Evolutionary conservation across 2,888 invertebrate species (phyloP).

Genomic region (Fragum whitleyi): DNA sequence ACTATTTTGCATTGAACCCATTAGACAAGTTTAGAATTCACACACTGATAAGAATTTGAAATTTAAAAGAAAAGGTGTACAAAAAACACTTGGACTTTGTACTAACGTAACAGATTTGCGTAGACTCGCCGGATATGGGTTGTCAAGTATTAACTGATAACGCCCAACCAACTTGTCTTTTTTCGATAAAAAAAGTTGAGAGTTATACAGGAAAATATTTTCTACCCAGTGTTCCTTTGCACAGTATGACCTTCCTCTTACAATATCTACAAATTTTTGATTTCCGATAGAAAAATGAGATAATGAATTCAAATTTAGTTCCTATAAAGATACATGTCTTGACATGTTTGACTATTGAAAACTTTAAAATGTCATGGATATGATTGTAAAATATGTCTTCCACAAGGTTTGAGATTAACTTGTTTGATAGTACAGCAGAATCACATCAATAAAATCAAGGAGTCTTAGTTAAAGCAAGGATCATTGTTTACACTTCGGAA

Average conservation of each 20-base stretch:
- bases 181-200: constrained; percentile 11
- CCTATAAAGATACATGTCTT: too few species aligned
- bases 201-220: not conserved
- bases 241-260: not conserved
- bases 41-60: constrained; percentile 15
- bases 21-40: not conserved
- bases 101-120: not conserved
- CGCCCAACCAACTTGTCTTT: constrained; percentile 17
- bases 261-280: not conserved
- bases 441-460: too few species aligned
- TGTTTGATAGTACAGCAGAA: too few species aligned
- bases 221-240: not conserved
- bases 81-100: constrained; percentile 28
- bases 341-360: too few species aligned
- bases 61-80: constrained; percentile 1
- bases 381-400: too few species aligned
- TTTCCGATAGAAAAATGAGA: not conserved
- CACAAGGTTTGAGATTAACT: too few species aligned
- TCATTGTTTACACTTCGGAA: too few species aligned
- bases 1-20: not conserved
- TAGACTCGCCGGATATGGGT: constrained; percentile 15
- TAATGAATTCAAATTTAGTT: not conserved
- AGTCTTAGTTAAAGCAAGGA: too few species aligned
- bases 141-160: constrained; percentile 25
- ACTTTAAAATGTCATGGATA: too few species aligned